These are phyloP conservation scores for Musca domestica DNA, from an alignment of 1,140 invertebrate species.

Conservation along the genomic window DNA sequence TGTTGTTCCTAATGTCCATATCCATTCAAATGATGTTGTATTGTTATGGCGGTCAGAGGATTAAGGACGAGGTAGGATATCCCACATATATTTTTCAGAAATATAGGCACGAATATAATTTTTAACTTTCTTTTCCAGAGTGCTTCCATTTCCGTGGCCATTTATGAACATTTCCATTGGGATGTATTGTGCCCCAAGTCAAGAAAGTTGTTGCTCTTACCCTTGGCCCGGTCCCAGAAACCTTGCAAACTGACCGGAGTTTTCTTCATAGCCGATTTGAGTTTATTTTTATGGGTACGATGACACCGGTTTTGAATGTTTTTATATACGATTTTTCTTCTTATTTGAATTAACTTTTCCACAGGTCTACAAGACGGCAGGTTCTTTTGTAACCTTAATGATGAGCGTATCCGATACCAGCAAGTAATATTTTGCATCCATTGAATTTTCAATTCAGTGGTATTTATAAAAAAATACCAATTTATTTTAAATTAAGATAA, in stretches of 20 bases:
- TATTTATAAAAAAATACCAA: no score
- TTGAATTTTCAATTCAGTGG: no score
- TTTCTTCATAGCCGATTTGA: not conserved
- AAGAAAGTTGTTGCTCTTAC: not conserved
- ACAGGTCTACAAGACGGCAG: not conserved
- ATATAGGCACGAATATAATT: not conserved
- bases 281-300: not conserved
- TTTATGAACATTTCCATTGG: not conserved
- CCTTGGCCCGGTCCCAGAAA: not conserved
- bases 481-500: no score
- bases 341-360: not conserved
- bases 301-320: not conserved
- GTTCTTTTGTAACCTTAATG: not conserved
- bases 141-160: not conserved
- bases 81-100: not conserved
- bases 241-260: not conserved
- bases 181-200: not conserved
- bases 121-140: not conserved
- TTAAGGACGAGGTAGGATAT: not conserved
- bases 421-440: no score
- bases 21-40: not conserved
- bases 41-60: not conserved
- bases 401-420: no score
- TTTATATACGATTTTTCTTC: not conserved
- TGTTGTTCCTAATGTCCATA: not conserved